These are phyloP conservation scores for Dendrocincla fuliginosa DNA, from an alignment of 2,797 vertebrate genomes.

Conservation along the genomic window DNA sequence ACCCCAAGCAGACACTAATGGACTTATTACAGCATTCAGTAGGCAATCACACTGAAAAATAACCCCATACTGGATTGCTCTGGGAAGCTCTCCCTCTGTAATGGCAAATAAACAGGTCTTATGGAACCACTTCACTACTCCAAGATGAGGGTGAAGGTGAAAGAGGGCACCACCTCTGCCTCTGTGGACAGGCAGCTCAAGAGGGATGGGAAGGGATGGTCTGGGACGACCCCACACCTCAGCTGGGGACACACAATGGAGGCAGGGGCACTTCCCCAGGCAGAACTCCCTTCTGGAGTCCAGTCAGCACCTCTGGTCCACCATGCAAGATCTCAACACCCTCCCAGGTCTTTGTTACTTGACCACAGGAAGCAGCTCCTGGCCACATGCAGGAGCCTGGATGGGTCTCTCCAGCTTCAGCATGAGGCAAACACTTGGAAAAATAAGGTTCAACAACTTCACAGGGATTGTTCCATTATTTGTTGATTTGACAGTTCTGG, in stretches of 20 bases:
- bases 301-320: background rate
- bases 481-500: background rate
- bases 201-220: background rate
- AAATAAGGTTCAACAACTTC: background rate
- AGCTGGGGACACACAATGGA: background rate
- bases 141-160: background rate
- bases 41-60: background rate
- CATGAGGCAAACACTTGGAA: background rate
- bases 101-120: background rate
- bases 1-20: background rate
- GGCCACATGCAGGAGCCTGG: accelerated
- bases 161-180: background rate
- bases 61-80: background rate
- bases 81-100: background rate
- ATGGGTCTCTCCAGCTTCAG: background rate
- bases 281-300: background rate
- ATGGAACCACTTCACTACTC: background rate
- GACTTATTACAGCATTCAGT: background rate
- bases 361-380: accelerated
- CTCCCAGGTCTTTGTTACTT: accelerated
- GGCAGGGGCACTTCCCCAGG: background rate
- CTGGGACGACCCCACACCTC: accelerated
- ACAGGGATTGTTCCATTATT: background rate
- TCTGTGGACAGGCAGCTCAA: background rate
- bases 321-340: accelerated